Percentiles rank a stretch among this genome's conserved stretches.
phyloP scores from a whole-genome alignment of 2,888 invertebrate genomes.

The Candidula unifasciata region DNA sequence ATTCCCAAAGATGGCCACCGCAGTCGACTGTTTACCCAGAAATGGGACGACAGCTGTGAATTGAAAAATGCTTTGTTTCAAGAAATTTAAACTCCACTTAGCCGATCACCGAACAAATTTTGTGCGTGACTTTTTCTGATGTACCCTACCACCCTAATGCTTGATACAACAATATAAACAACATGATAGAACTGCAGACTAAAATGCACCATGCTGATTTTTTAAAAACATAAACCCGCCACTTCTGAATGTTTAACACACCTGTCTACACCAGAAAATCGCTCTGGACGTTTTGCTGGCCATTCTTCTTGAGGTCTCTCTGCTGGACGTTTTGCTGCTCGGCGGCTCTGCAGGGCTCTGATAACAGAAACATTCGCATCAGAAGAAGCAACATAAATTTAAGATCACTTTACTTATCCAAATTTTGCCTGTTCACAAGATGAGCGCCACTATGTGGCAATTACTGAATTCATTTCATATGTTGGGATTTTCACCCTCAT shows the following conservation, averaged over 20 bases:
- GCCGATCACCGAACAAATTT: too few species aligned
- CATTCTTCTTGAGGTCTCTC: slow-evolving; percentile 37
- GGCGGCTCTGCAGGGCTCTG: slow-evolving; percentile 42
- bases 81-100: too few species aligned
- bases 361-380: background rate
- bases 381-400: background rate
- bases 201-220: background rate
- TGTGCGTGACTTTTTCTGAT: background rate
- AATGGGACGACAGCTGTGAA: too few species aligned
- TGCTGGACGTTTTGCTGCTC: slow-evolving; percentile 27
- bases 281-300: slow-evolving; percentile 38
- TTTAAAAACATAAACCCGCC: background rate
- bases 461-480: too few species aligned
- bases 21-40: too few species aligned
- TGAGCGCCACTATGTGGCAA: too few species aligned
- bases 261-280: slow-evolving; percentile 30
- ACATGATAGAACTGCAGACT: background rate
- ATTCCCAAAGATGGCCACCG: too few species aligned
- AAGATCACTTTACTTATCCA: background rate
- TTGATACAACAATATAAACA: background rate
- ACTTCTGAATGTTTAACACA: background rate
- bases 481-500: too few species aligned
- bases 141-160: background rate
- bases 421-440: background rate
- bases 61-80: too few species aligned